phyloP scores from a whole-genome alignment of 1,140 invertebrate species.

The Halictus rubicundus region DNA sequence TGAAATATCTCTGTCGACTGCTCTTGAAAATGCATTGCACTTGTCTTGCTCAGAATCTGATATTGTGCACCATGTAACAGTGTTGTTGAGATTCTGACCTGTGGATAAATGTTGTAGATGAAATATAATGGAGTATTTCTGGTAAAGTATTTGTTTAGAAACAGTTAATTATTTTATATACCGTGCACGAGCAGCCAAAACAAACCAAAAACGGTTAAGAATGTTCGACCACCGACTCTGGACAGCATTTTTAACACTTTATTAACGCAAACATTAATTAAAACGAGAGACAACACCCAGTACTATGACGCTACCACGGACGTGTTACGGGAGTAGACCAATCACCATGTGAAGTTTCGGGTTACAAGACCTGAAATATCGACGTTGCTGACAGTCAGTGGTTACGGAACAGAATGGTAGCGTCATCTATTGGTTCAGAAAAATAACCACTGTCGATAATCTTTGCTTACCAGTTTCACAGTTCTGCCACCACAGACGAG shows the following conservation, averaged over 20 bases:
- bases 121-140: background rate
- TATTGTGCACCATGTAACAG: conserved; percentile 88
- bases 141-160: background rate
- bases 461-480: too few species aligned
- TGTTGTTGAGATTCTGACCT: conserved; percentile 72
- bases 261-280: background rate
- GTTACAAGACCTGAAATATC: too few species aligned
- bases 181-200: background rate
- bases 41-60: conserved; percentile 87
- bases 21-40: conserved; percentile 86
- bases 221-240: background rate
- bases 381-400: background rate
- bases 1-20: conserved; percentile 84
- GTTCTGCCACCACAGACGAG: too few species aligned
- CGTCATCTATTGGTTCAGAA: too few species aligned
- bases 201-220: background rate
- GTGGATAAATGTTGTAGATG: conserved; percentile 14
- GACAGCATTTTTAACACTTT: conserved; percentile 10
- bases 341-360: too few species aligned
- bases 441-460: too few species aligned
- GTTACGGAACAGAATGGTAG: too few species aligned
- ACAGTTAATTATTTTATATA: background rate
- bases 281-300: conserved; percentile 30
- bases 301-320: background rate
- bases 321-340: background rate